Evolutionary conservation across 2,113 vertebrate genomes (phyloP), one percentile per base, ranked within the genome.

Genomic region (Rutilus rutilus): DNA sequence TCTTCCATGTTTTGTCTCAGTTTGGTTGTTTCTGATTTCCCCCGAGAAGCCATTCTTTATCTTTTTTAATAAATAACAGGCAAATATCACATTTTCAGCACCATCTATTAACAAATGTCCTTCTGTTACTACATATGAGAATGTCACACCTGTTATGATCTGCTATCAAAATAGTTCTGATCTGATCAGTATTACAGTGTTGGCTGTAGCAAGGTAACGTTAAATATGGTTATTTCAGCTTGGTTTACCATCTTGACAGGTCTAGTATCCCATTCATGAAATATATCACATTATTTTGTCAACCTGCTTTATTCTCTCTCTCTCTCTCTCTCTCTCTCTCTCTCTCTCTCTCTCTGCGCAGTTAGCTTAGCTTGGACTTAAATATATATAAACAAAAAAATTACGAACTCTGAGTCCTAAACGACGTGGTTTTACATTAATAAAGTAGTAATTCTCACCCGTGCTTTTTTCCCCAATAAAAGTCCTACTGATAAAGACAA

Each of bases 1-100:
- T 98, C 98, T 90, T 99, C 98, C 93, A 99, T 95, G 85, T 99
- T 99, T 88, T 98, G 97, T 89, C 95, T 97, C 74, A 99, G 85
- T 90, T 98, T 99, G 83, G 95, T 95, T 21, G 98, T 99, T 93
- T 99, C 98, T 5, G 95, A 96, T 93, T 96, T 96, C 82, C 97
- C 98, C 57, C 98, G 97, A 81, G 98, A 99, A 90, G 98, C 98
- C 98, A 99, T 99, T 10, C 86, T 94, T 91, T 87, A 79, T 69
- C 30, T 78, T 19, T 71, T 77, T 2, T 47, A 71, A 45, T 3
- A 25, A 45, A 42, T 33, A 57, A 39, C 33, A 27, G 2, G 14
- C 6, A 25, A 6, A 75, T 15, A 64, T n/a, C 23, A 50, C 6
- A 39, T 15, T 30, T 59, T 25, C 5, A 50, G 54, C n/a, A n/a